Percentiles rank a stretch among this genome's conserved stretches.
Evolutionary conservation across 1,140 invertebrate genomes (phyloP).

Genomic region (Zeugodacus cucurbitae): DNA sequence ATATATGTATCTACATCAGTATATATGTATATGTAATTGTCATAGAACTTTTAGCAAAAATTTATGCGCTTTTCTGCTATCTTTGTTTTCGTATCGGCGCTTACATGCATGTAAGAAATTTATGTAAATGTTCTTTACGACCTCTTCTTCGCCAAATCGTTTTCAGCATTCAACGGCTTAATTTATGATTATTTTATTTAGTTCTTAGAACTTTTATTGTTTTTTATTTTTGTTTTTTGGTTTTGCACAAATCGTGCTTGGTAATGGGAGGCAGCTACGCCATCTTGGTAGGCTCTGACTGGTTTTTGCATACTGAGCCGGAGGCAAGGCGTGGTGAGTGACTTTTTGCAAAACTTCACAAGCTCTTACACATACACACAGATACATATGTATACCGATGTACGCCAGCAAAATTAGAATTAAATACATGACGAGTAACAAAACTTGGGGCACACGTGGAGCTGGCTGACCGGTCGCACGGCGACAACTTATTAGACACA

Average conservation of each 20-base stretch:
- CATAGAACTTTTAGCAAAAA: constrained; percentile 1
- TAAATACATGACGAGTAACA: background rate
- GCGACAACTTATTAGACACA: background rate
- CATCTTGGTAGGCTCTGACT: background rate
- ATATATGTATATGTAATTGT: background rate
- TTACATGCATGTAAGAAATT: background rate
- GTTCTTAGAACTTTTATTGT: background rate
- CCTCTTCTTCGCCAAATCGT: background rate
- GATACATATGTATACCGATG: background rate
- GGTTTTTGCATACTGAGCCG: background rate
- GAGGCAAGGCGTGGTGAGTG: background rate
- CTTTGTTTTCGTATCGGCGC: background rate
- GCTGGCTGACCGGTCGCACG: background rate
- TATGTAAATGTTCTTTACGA: background rate
- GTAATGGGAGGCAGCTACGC: background rate
- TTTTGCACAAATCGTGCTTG: background rate
- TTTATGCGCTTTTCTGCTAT: background rate
- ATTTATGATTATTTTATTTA: background rate
- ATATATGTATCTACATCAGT: background rate
- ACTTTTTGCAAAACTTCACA: background rate
- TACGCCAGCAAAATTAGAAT: background rate
- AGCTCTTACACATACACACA: background rate
- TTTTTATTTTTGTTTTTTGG: background rate
- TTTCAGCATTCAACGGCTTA: background rate
- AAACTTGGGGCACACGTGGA: background rate